These are phyloP conservation scores for Nephrotoma appendiculata DNA, from an alignment of 2,888 invertebrate genomes.

Conservation along the genomic window DNA sequence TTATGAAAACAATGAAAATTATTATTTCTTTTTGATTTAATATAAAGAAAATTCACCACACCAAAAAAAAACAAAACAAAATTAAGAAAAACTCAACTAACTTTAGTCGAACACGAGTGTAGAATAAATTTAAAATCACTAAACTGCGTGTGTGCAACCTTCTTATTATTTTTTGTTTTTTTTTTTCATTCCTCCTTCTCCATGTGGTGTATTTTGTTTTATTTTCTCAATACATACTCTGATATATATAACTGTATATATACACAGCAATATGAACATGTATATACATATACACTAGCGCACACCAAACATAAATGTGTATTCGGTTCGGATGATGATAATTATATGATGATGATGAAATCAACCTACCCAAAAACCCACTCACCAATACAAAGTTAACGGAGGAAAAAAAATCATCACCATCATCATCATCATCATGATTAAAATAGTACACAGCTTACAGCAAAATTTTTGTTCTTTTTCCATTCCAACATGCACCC, in stretches of 20 bases:
- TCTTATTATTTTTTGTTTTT: neutral
- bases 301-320: neutral
- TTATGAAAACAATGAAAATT: neutral
- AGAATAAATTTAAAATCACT: slow-evolving; percentile 1
- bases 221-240: neutral
- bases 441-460: neutral
- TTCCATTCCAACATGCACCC: neutral
- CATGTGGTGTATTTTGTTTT: slow-evolving; percentile 2
- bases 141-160: slow-evolving; percentile 6
- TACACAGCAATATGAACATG: neutral
- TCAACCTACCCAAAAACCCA: slow-evolving; percentile 5
- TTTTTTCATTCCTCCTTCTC: slow-evolving; percentile 2
- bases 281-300: neutral
- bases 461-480: neutral
- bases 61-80: neutral
- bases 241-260: neutral
- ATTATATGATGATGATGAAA: neutral
- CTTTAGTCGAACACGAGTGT: neutral
- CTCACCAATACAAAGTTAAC: neutral
- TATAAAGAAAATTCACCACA: neutral
- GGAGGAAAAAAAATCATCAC: neutral
- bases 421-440: neutral
- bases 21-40: neutral
- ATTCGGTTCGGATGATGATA: neutral
- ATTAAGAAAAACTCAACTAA: neutral